phyloP scores from a whole-genome alignment of 1,140 invertebrate genomes.

The Aphelinus certus region DNA sequence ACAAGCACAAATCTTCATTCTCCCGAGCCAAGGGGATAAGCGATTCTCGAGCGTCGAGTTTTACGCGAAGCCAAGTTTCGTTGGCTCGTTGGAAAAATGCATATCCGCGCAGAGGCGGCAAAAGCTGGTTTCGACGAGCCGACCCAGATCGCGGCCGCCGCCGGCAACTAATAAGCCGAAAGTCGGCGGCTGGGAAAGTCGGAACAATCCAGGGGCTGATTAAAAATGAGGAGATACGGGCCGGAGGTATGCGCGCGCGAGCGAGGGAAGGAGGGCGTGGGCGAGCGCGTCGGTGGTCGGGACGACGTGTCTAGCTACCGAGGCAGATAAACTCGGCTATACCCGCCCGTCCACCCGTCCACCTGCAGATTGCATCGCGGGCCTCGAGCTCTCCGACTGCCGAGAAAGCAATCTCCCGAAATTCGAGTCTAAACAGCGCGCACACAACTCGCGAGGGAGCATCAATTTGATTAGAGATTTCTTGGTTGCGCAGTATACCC shows the following conservation, averaged over 20 bases:
- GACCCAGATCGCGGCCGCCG: too few relatives aligned
- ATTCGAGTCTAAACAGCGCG: conserved; percentile 35
- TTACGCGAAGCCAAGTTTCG: too few relatives aligned
- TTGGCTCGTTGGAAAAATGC: too few relatives aligned
- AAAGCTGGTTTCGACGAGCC: too few relatives aligned
- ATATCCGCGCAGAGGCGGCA: too few relatives aligned
- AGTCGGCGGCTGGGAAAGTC: too few relatives aligned
- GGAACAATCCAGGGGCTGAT: too few relatives aligned
- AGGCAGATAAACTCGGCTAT: not conserved
- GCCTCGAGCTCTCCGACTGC: not conserved
- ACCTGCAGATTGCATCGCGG: too few relatives aligned
- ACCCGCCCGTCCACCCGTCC: not conserved
- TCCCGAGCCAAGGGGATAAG: too few relatives aligned
- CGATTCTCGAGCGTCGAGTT: too few relatives aligned
- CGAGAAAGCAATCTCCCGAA: conserved; percentile 30
- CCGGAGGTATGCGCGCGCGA: conserved; percentile 1
- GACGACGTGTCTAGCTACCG: not conserved
- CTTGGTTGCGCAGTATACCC: conserved; percentile 5
- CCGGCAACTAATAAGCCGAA: too few relatives aligned
- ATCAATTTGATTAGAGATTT: conserved; percentile 41
- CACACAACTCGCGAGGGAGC: conserved; percentile 25
- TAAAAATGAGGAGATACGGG: not conserved
- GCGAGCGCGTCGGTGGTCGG: not conserved
- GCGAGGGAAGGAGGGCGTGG: not conserved
- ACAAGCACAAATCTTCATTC: too few relatives aligned